Conservation (phyloP, 1,140 invertebrate genomes). For the Zaprionus kolodkinae region DNA sequence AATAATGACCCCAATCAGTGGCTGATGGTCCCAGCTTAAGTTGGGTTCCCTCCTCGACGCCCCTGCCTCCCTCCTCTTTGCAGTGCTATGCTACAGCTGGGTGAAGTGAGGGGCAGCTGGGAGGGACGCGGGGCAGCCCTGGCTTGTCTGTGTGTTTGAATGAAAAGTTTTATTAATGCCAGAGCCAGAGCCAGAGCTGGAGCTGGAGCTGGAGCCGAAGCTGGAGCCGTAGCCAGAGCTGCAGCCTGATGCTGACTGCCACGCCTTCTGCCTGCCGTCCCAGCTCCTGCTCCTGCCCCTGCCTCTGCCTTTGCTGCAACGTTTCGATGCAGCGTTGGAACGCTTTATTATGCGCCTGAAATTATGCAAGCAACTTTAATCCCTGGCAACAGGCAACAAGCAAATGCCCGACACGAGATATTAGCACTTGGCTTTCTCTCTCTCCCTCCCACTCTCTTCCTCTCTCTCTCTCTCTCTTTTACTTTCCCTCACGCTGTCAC, state of each 20-base stretch:
- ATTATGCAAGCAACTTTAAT: slow-evolving; percentile 77
- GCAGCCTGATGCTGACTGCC: slow-evolving; percentile 13
- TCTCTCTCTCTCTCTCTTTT: neutral
- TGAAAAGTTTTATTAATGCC: slow-evolving; percentile 51
- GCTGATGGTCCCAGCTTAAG: slow-evolving; percentile 41
- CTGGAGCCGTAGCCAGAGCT: neutral
- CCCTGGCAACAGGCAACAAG: slow-evolving; percentile 54
- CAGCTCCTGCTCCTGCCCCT: too few species aligned
- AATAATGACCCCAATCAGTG: slow-evolving; percentile 59
- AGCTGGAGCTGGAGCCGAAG: neutral
- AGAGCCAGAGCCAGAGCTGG: neutral
- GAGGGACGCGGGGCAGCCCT: neutral
- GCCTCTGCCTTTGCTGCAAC: neutral
- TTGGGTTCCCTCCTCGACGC: neutral
- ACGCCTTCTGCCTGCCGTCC: neutral
- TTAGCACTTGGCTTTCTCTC: slow-evolving; percentile 33
- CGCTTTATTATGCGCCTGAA: slow-evolving; percentile 66
- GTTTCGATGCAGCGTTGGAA: slow-evolving; percentile 14
- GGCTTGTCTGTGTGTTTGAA: slow-evolving; percentile 31
- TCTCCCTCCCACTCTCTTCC: neutral
- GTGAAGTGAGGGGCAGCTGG: neutral
- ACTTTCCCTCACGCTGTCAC: neutral
- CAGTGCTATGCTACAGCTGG: neutral
- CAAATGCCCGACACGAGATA: slow-evolving; percentile 42
- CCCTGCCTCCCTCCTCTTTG: neutral